phyloP scores from a whole-genome alignment of 2,113 vertebrate genomes.

The Drymodes brunneopygia region DNA sequence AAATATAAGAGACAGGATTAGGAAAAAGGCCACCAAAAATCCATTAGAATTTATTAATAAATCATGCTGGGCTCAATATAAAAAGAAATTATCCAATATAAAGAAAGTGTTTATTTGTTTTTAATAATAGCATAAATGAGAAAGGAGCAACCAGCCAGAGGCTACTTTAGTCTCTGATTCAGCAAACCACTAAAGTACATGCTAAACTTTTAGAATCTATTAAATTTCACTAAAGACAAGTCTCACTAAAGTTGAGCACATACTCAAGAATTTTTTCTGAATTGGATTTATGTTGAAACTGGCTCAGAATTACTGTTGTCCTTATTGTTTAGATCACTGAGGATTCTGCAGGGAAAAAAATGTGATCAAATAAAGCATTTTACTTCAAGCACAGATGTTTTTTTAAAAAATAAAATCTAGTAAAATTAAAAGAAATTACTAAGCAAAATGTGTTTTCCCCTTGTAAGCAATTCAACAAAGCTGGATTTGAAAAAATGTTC shows the following conservation, averaged over 20 bases:
- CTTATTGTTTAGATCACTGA: slow-evolving; percentile 18
- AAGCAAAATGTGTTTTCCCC: not conserved
- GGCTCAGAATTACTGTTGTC: slow-evolving; percentile 26
- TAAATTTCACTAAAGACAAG: not conserved
- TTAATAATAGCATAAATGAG: not conserved
- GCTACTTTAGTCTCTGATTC: not conserved
- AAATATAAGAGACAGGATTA: not conserved
- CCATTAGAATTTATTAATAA: not conserved
- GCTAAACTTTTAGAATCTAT: slow-evolving; percentile 5
- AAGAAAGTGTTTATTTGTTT: slow-evolving; percentile 1
- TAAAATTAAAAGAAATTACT: not conserved
- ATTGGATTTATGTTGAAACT: slow-evolving; percentile 31
- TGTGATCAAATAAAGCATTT: not conserved
- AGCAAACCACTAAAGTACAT: not conserved
- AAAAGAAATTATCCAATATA: not conserved
- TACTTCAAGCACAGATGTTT: not conserved
- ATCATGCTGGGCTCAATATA: not conserved
- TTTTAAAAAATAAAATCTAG: not conserved
- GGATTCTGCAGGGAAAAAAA: not conserved
- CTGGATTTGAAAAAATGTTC: not conserved
- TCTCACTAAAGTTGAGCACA: not conserved
- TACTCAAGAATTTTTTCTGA: slow-evolving; percentile 11
- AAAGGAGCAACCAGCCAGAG: not conserved
- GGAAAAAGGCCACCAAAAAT: not conserved
- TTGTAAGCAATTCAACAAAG: not conserved